Conservation (phyloP, 2,113 vertebrate species). For the Hypomesus transpacificus region DNA sequence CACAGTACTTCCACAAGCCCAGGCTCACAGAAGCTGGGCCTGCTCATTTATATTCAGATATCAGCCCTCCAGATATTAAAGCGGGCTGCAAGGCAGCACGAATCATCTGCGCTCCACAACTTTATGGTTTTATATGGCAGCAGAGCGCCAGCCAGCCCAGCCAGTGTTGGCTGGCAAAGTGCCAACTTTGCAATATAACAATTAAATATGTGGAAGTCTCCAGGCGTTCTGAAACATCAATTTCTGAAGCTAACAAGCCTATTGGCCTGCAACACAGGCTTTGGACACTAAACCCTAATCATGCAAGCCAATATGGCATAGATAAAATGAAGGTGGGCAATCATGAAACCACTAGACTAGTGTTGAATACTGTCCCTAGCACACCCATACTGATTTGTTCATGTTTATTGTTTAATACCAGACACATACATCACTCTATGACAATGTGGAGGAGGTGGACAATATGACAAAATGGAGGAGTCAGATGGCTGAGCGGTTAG, state of each 20-base stretch:
- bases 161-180: background rate
- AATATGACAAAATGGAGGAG: too few relatives aligned
- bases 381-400: too few relatives aligned
- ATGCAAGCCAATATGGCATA: background rate
- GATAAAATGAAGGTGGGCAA: background rate
- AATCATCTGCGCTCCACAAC: background rate
- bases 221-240: background rate
- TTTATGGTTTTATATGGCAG: background rate
- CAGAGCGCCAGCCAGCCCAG: background rate
- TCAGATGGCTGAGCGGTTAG: too few relatives aligned
- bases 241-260: background rate
- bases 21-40: too few relatives aligned
- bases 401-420: too few relatives aligned
- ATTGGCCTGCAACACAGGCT: constrained; percentile 3
- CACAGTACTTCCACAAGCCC: too few relatives aligned
- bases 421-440: too few relatives aligned
- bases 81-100: background rate
- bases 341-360: too few relatives aligned
- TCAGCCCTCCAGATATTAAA: background rate
- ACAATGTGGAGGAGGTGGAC: too few relatives aligned
- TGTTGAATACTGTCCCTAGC: too few relatives aligned
- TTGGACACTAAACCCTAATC: background rate
- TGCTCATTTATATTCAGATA: background rate
- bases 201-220: background rate
- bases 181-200: background rate